Evolutionary conservation across 2,888 invertebrate species (phyloP).

Genomic region (Taenaris catops): DNA sequence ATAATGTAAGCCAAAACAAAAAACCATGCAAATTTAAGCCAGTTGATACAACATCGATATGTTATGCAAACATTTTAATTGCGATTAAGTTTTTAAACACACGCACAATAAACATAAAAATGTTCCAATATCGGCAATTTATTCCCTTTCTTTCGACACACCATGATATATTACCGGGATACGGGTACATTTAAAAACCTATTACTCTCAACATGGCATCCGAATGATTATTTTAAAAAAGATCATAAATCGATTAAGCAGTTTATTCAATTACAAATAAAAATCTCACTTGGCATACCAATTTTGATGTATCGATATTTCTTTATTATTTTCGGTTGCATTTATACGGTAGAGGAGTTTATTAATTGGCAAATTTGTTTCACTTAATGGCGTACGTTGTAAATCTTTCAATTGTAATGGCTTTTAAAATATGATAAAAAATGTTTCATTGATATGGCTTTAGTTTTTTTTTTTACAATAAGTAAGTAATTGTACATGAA

Average conservation of each 20-base stretch:
- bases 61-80: slow-evolving; percentile 33
- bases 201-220: slow-evolving; percentile 55
- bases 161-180: slow-evolving; percentile 45
- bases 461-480: too few species aligned
- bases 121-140: slow-evolving; percentile 34
- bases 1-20: too few species aligned
- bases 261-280: slow-evolving; percentile 51
- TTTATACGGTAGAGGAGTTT: slow-evolving; percentile 1
- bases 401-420: too few species aligned
- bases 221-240: slow-evolving; percentile 36
- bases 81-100: slow-evolving; percentile 25
- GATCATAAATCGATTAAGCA: slow-evolving; percentile 32
- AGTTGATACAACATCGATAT: slow-evolving; percentile 18
- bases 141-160: slow-evolving; percentile 32
- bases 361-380: slow-evolving; percentile 7
- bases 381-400: not conserved
- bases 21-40: slow-evolving; percentile 1
- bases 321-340: slow-evolving; percentile 26
- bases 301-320: slow-evolving; percentile 42
- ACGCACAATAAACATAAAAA: slow-evolving; percentile 30
- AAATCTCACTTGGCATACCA: slow-evolving; percentile 38
- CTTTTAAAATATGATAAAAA: too few species aligned
- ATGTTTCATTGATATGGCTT: too few species aligned
- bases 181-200: slow-evolving; percentile 55
- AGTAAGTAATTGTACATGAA: too few species aligned